These are phyloP conservation scores for Haemorhous mexicanus DNA, from an alignment of 2,113 vertebrate species.

Conservation along the genomic window DNA sequence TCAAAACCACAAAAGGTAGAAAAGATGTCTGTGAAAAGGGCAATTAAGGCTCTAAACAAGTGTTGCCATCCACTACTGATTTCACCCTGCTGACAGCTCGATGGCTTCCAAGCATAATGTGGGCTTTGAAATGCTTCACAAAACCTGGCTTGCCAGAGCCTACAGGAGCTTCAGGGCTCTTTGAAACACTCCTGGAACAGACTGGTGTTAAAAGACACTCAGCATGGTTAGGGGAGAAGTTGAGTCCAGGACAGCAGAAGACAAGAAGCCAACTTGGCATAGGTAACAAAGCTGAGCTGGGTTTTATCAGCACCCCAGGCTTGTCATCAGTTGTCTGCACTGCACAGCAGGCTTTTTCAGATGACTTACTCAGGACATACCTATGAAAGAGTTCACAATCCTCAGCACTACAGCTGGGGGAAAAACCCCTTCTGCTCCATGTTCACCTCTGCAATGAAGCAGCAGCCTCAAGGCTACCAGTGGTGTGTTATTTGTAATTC, in stretches of 20 bases:
- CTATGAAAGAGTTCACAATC: background rate
- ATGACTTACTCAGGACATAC: background rate
- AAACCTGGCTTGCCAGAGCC: background rate
- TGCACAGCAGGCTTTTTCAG: background rate
- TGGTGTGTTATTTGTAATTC: background rate
- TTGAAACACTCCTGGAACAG: background rate
- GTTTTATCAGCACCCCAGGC: background rate
- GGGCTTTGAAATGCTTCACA: background rate
- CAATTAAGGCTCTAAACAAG: background rate
- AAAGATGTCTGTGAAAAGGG: background rate
- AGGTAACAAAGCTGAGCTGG: background rate
- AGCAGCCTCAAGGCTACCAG: background rate
- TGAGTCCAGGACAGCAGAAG: background rate
- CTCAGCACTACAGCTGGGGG: background rate
- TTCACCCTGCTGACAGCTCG: background rate
- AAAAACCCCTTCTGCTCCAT: background rate
- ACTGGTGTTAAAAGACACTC: background rate
- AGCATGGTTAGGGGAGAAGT: background rate
- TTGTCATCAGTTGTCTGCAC: background rate
- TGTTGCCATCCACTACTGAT: background rate
- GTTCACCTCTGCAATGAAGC: background rate
- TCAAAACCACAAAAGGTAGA: background rate
- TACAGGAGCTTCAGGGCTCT: background rate
- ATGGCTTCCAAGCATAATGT: background rate
- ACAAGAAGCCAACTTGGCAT: slow-evolving; percentile 14